A percentile compares a stretch with the other conserved stretches of the same genome.
Evolutionary conservation across 2,113 vertebrate species (phyloP).

Genomic region (Empidonax alnorum): DNA sequence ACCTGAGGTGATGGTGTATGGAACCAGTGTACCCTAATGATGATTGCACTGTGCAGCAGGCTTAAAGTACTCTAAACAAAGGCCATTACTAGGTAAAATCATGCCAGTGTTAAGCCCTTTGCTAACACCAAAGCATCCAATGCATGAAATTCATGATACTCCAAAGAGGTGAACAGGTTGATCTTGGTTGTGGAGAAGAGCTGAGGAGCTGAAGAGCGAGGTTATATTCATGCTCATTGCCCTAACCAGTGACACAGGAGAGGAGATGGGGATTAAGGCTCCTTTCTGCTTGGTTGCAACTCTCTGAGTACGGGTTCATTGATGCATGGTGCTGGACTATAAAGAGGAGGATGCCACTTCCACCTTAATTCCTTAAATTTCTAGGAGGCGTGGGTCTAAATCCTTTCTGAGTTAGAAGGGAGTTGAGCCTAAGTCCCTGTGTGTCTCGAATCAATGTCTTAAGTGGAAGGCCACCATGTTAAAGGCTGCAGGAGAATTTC

Average conservation of each 20-base stretch:
- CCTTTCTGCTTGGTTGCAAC: neutral
- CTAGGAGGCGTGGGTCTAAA: neutral
- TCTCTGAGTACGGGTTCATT: neutral
- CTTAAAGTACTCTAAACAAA: neutral
- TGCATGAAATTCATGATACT: neutral
- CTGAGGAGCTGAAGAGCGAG: neutral
- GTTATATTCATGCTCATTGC: neutral
- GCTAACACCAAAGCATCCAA: neutral
- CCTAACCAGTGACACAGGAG: neutral
- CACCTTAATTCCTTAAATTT: neutral
- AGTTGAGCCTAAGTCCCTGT: neutral
- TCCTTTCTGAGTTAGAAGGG: neutral
- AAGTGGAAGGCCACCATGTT: neutral
- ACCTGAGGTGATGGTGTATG: neutral
- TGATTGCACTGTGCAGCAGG: neutral
- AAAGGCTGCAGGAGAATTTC: neutral
- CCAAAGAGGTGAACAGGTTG: neutral
- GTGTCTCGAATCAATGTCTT: neutral
- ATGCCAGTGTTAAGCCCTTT: neutral
- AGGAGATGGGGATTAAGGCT: neutral
- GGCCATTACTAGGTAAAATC: neutral
- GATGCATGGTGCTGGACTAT: neutral
- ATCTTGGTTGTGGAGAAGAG: neutral
- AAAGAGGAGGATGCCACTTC: neutral
- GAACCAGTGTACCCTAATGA: neutral